Base-by-base conservation (phyloP, 2,888 invertebrate species). In the Tachina fera region DNA sequence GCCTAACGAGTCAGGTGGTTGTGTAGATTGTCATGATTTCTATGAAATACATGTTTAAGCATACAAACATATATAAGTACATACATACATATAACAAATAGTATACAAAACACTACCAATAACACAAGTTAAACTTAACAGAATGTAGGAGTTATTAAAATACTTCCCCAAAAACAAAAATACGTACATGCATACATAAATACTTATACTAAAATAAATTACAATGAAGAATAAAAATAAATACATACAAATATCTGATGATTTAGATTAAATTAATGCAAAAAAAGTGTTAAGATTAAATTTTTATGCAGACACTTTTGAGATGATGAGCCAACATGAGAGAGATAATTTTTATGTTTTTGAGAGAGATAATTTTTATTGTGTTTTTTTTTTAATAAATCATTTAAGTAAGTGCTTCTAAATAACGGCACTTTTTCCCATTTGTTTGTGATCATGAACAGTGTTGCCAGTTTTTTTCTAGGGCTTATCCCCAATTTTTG, bases 21-120 rank as follows among this genome's bases (percentile, higher is more conserved):
- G 92, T 89, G 91, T 92, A 58, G 93, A 93, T 88, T 93, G 93
- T 86, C 92, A 93, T 87, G 93, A 93, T 88, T 93, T 92, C 88
- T 93, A 92, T 88, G 95, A 95, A 92, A 95, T 95, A 90, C 95
- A 95, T 88, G 95, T 95, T 88, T 95, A 94, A 93, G 86, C 58
- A 16, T 31, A 22, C 22, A n/a, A n/a, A n/a, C n/a, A n/a, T n/a
- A n/a, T n/a, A n/a, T n/a, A n/a, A n/a, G 1, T 22, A 22, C 22
- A 53, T 41, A n/a, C 1, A 53, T 19, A 19, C 1, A 53, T 22
- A 16, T 14, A 71, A 41, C 61, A 43, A 31, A 78, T 16, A 61
- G 13, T 22, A 56, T 31, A 47, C 11, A 72, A 68, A 63, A 74
- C 14, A 61, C 80, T 60, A 68, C 58, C 41, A 68, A 70, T 14